A percentile compares a stretch with the other conserved stretches of the same genome.
Conservation (phyloP, 2,888 invertebrate genomes). For the Herminia tarsipennalis region DNA sequence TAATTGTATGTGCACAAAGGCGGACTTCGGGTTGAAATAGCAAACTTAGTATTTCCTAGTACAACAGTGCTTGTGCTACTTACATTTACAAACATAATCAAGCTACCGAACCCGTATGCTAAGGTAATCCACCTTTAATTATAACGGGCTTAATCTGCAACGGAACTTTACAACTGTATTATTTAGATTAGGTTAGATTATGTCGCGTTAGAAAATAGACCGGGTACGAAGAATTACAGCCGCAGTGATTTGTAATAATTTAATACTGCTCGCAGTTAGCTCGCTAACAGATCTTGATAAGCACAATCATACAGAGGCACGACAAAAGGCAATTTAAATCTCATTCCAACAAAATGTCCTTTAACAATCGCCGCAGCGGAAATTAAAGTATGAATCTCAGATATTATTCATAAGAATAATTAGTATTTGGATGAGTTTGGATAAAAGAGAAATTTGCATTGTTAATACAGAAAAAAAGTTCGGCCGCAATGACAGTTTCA, state of each 20-base stretch:
- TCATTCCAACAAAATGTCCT: slow-evolving; percentile 56
- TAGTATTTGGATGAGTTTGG: slow-evolving; percentile 61
- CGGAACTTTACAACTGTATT: slow-evolving; percentile 11
- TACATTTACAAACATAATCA: slow-evolving; percentile 7
- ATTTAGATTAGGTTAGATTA: slow-evolving; percentile 16
- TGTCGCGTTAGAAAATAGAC: slow-evolving; percentile 9
- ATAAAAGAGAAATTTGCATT: slow-evolving; percentile 63
- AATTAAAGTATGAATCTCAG: slow-evolving; percentile 65
- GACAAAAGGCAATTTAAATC: slow-evolving; percentile 70
- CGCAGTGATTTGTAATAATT: slow-evolving; percentile 27
- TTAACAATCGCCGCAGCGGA: slow-evolving; percentile 59
- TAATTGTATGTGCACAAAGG: too few species aligned
- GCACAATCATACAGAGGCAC: slow-evolving; percentile 59
- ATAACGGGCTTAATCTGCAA: not conserved
- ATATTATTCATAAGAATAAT: slow-evolving; percentile 69
- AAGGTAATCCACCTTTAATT: not conserved
- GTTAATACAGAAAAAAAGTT: slow-evolving; percentile 47
- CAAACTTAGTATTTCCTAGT: not conserved
- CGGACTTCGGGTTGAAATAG: too few species aligned
- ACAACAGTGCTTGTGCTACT: not conserved
- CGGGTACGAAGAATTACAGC: slow-evolving; percentile 10
- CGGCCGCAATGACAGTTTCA: slow-evolving; percentile 47
- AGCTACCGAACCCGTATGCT: not conserved
- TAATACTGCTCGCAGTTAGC: slow-evolving; percentile 26
- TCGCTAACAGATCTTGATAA: slow-evolving; percentile 54